Evolutionary conservation across 2,888 invertebrate species (phyloP).

Genomic region (Criorhina ranunculi): DNA sequence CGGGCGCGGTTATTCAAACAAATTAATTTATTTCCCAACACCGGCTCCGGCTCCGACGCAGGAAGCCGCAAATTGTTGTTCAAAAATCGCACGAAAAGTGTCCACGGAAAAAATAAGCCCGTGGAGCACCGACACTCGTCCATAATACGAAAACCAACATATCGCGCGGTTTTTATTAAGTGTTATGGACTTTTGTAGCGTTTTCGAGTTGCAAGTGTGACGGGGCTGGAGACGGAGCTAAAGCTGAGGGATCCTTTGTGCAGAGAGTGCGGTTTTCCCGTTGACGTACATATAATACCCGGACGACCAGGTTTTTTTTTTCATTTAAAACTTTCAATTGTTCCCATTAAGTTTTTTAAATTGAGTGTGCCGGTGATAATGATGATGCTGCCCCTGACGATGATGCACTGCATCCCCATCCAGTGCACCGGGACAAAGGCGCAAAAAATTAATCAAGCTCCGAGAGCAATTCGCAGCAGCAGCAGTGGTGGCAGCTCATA

Average conservation of each 20-base stretch:
- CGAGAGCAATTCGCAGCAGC: constrained; percentile 33
- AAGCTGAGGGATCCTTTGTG: constrained; percentile 59
- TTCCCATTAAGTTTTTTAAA: constrained; percentile 61
- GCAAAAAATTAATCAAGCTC: constrained; percentile 67
- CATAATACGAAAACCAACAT: constrained; percentile 66
- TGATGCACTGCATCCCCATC: constrained; percentile 71
- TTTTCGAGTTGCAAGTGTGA: constrained; percentile 41
- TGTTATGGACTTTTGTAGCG: constrained; percentile 72
- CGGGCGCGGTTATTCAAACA: constrained; percentile 76
- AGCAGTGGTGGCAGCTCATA: constrained; percentile 23
- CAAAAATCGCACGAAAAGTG: constrained; percentile 43
- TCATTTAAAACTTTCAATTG: constrained; percentile 71
- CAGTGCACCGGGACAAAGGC: constrained; percentile 62
- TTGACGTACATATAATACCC: constrained; percentile 51
- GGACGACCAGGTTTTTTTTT: constrained; percentile 18
- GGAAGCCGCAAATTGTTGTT: constrained; percentile 58
- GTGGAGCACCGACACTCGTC: constrained; percentile 24
- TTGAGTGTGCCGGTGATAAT: constrained; percentile 68
- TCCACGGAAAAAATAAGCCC: constrained; percentile 17
- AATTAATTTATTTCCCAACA: constrained; percentile 74
- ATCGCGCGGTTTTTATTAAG: constrained; percentile 73
- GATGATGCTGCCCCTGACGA: constrained; percentile 61
- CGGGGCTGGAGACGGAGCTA: too few species aligned
- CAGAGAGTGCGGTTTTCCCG: constrained; percentile 51
- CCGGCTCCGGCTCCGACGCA: constrained; percentile 5